A percentile compares a stretch with the other conserved stretches of the same genome.
Evolutionary conservation across 2,113 vertebrate genomes (phyloP).

Genomic region (Psittacula cyanocephala): DNA sequence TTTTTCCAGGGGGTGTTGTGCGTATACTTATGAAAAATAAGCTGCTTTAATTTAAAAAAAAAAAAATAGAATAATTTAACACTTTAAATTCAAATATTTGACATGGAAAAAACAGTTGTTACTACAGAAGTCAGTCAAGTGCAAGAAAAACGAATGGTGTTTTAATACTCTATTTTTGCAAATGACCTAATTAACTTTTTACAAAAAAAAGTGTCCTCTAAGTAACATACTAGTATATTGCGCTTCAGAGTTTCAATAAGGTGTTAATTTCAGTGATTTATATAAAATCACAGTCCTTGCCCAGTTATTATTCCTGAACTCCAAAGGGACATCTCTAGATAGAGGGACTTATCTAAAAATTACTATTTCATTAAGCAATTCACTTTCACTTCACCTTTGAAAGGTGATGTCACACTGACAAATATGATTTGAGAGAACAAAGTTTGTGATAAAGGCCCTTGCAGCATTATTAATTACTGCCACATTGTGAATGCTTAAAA

Average conservation of each 20-base stretch:
- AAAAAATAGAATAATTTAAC: background rate
- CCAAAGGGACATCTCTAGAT: background rate
- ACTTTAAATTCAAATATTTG: background rate
- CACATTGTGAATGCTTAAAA: background rate
- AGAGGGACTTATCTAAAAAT: conserved; percentile 10
- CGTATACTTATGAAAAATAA: background rate
- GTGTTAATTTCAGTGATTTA: background rate
- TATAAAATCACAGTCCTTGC: background rate
- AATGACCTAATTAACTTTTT: conserved; percentile 49
- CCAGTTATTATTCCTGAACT: conserved; percentile 13
- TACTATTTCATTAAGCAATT: conserved; percentile 16
- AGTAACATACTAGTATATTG: background rate
- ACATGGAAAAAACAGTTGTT: background rate
- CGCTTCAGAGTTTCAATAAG: conserved; percentile 13
- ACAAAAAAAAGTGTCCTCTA: background rate
- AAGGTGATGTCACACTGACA: background rate
- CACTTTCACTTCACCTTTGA: conserved; percentile 36
- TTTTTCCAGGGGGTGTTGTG: rapidly evolving
- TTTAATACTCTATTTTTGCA: conserved; percentile 49
- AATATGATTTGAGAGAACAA: background rate
- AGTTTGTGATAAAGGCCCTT: background rate
- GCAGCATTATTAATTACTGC: background rate
- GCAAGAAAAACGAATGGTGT: background rate
- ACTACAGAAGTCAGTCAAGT: background rate
- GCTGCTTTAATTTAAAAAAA: background rate